Conservation (phyloP, 2,113 vertebrate genomes). For the Anguilla japonica region DNA sequence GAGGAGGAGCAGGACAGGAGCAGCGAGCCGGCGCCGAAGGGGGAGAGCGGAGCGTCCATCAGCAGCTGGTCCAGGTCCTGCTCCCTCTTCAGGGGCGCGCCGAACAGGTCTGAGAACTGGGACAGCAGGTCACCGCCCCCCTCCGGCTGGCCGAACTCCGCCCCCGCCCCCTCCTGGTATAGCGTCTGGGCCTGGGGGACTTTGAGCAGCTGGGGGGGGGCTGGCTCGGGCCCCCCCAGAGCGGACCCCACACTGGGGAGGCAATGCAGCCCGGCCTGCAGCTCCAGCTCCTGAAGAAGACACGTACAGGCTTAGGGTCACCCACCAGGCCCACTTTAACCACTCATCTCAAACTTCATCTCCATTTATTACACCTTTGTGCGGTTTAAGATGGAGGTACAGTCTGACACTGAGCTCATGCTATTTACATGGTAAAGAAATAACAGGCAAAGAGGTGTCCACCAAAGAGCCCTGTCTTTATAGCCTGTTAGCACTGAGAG, state of each 20-base stretch:
- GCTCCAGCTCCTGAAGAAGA: conserved; percentile 86
- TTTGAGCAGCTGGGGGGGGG: conserved; percentile 71
- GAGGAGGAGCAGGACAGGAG: conserved; percentile 70
- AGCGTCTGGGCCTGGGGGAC: conserved; percentile 74
- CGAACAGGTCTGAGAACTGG: conserved; percentile 96
- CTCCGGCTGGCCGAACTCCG: conserved; percentile 75
- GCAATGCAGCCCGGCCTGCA: conserved; percentile 89
- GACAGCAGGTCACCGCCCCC: conserved; percentile 93
- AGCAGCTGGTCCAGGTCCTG: conserved; percentile 83
- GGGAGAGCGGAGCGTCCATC: conserved; percentile 82
- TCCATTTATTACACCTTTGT: no score
- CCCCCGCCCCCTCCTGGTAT: conserved; percentile 82
- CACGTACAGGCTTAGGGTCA: no score
- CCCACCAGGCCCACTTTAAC: conserved; percentile 10
- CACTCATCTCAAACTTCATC: no score
- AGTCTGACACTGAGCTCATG: no score
- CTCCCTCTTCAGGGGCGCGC: conserved; percentile 87
- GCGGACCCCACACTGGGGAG: conserved; percentile 77
- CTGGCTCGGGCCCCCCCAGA: conserved; percentile 69
- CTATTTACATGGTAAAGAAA: no score
- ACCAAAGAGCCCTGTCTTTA: no score
- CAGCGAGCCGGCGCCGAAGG: conserved; percentile 85
- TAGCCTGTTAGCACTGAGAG: no score
- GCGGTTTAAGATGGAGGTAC: no score
- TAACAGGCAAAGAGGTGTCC: no score